Base-by-base conservation (phyloP, 2,888 invertebrate genomes). In the Luperina testacea region DNA sequence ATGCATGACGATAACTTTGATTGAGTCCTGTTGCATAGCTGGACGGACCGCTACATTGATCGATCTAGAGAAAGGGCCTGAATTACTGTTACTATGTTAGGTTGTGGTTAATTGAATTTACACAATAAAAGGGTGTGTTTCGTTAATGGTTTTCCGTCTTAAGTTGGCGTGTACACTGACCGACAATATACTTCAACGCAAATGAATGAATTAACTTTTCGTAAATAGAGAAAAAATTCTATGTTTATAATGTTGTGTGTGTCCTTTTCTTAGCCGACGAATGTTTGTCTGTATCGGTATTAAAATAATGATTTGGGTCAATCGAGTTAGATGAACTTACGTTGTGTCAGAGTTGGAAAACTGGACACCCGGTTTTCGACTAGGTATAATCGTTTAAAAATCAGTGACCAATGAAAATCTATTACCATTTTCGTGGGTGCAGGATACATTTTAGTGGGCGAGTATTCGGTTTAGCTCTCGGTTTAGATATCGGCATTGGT, bases 1-100 rank as follows among this genome's bases (percentile, higher is more conserved):
- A 92, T 90, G 89, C 89, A 90, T 88, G 87, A 73, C 88, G 91
- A 92, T 92, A 91, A 88, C 90, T 88, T 79, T 87, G 90, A 92
- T 91, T 89, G 86, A 90, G 90, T 90, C 90, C 90, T 87, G 90
- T 72, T 77, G 80, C 78, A 84, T 87, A 80, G 90, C 87, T 87
- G 83, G 76, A 78, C 78, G 83, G 83, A 88, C 91, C 90, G 91
- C 90, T 92, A 91, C 86, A 89, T 89, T 92, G 91, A 92, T 92
- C 90, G 90, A 92, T 92, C 88, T 89, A 89, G 72, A 83, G 88
- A 89, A 90, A 89, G 85, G 88, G 86, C 89, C 82, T 51, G 75
- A 74, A 38, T 81, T 48, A 64, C 27, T 65, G 27, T 51, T 75
- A 7, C 69, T 81, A 77, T 61, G 85, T 89, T 86, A 84, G 85